Evolutionary conservation across 2,113 vertebrate genomes (phyloP).

Genomic region (Gymnarchus niloticus): DNA sequence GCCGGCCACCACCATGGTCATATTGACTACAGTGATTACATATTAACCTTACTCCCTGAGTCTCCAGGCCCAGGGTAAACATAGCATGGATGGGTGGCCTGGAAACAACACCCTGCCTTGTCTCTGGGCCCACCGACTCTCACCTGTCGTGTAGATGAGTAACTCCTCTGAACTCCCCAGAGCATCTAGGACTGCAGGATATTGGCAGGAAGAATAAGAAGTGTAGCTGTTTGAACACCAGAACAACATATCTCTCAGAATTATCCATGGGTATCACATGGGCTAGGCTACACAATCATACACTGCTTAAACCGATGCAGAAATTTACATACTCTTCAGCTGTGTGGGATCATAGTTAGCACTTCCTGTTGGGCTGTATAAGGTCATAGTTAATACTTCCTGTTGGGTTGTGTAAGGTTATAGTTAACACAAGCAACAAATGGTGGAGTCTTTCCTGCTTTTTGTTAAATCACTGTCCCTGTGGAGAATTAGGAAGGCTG

Average conservation of each 20-base stretch:
- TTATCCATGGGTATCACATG: background rate
- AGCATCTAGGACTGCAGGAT: conserved; percentile 42
- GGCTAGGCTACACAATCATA: too few relatives aligned
- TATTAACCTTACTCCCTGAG: conserved; percentile 57
- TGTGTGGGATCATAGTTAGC: background rate
- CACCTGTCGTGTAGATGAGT: conserved; percentile 54
- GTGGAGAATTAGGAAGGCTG: too few relatives aligned
- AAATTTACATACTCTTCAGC: background rate
- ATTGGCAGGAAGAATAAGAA: background rate
- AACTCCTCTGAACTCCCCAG: conserved; percentile 46
- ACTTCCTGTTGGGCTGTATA: background rate
- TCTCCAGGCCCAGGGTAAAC: background rate
- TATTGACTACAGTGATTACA: conserved; percentile 64
- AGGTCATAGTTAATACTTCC: background rate
- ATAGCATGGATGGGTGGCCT: conserved; percentile 24
- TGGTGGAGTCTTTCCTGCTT: too few relatives aligned
- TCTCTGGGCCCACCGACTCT: background rate
- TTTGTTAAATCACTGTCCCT: too few relatives aligned
- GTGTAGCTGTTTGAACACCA: background rate
- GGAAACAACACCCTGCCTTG: conserved; percentile 12
- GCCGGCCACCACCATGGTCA: conserved; percentile 46
- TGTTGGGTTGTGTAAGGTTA: background rate
- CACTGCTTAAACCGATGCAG: too few relatives aligned
- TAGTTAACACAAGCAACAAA: too few relatives aligned
- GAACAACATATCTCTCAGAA: background rate